phyloP scores from a whole-genome alignment of 2,888 invertebrate genomes.

The Epinotia demarniana region DNA sequence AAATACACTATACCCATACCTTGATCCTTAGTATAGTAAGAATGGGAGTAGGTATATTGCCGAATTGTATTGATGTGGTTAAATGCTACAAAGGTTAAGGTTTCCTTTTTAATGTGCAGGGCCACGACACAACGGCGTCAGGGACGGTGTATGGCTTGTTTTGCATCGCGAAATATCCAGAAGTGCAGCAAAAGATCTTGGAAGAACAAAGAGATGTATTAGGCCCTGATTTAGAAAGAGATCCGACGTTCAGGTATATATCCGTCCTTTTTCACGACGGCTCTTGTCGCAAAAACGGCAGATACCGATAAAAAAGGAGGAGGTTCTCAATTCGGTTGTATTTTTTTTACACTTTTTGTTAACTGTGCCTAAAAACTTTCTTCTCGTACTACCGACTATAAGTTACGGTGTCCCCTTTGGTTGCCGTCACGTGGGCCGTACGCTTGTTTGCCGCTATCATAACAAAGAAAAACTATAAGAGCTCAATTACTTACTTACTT shows the following conservation, averaged over 20 bases:
- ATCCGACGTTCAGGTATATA: conserved; percentile 68
- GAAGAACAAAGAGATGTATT: conserved; percentile 78
- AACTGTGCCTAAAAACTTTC: background rate
- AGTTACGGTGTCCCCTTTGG: background rate
- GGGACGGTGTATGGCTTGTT: conserved; percentile 80
- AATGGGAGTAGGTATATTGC: too few species aligned
- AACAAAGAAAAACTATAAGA: background rate
- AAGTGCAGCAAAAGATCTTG: conserved; percentile 80
- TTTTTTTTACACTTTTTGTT: background rate
- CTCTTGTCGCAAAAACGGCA: too few species aligned
- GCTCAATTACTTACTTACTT: too few species aligned
- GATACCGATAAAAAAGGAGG: too few species aligned
- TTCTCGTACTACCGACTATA: background rate
- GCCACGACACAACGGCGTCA: conserved; percentile 86
- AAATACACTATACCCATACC: too few species aligned
- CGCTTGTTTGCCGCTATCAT: background rate
- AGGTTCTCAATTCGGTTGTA: too few species aligned
- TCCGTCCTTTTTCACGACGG: background rate
- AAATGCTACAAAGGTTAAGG: background rate
- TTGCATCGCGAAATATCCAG: conserved; percentile 78
- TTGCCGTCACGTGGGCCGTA: background rate
- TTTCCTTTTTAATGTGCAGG: conserved; percentile 60
- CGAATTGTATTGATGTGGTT: too few species aligned
- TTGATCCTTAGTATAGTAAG: too few species aligned
- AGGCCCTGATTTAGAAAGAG: conserved; percentile 65